These are phyloP conservation scores for Apostichopus japonicus DNA, from an alignment of 35 echinoderm and acorn worm genomes.

Conservation along the genomic window DNA sequence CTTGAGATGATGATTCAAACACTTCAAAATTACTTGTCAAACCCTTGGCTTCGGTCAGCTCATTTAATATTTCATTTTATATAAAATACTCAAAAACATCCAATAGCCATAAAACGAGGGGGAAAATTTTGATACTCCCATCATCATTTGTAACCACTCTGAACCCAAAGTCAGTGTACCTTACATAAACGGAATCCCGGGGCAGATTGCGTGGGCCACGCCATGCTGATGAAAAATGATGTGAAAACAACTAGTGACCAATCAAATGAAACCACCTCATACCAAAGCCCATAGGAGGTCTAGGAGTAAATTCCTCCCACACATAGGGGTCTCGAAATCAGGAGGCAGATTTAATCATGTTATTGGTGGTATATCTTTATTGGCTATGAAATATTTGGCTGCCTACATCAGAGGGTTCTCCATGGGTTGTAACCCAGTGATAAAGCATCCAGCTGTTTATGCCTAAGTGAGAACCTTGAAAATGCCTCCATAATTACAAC, in stretches of 20 bases:
- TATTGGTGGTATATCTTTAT: slow-evolving; percentile 8
- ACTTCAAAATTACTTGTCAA: no score
- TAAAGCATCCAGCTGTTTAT: slow-evolving; percentile 1
- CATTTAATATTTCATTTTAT: no score
- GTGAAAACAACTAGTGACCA: neutral
- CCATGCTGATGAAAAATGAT: neutral
- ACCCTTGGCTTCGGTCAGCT: no score
- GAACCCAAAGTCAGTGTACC: neutral
- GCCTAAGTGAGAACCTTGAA: neutral
- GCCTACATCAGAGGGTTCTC: neutral
- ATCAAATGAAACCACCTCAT: slow-evolving; percentile 5
- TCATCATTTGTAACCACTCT: no score
- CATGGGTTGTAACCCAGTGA: neutral
- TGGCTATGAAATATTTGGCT: neutral
- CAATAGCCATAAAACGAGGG: no score
- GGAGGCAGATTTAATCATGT: slow-evolving; percentile 12
- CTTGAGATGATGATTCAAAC: no score
- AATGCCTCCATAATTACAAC: neutral
- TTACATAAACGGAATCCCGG: neutral
- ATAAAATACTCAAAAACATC: no score
- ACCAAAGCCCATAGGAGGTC: slow-evolving; percentile 16
- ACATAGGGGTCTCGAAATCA: neutral
- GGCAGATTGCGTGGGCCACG: neutral
- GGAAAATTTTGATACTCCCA: no score
- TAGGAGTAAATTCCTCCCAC: neutral